Base-by-base conservation (phyloP, 2,797 vertebrate species). In the Danionella dracula region DNA sequence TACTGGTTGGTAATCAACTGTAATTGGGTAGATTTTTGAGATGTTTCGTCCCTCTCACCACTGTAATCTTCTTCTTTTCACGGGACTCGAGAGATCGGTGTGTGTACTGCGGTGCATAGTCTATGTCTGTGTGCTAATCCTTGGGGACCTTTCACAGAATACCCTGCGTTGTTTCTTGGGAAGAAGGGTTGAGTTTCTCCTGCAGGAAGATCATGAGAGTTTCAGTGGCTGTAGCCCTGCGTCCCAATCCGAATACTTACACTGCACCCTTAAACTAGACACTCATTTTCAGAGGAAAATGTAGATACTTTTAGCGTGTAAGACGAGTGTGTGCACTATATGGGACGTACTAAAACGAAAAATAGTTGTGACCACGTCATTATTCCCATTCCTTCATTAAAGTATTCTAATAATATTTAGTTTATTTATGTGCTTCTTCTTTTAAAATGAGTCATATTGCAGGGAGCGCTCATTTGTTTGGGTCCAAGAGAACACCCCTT, bases 71-170 rank as follows among this genome's bases (percentile, higher is more conserved):
- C 74, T 11, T 66, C 78, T 82, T 87, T 85, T 87, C 87, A 85
- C 83, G 27, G 37, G 54, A 57, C 73, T 70, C 66, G 42, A 32
- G 65, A 75, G 64, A 72, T 54, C n/a, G 34, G 17, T 66, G 50
- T 35, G 63, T 81, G 81, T 79, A 83, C 81, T 4, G 16, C 15
- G 53, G 40, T 49, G 15, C 35, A 34, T 46, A 51, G 29, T 67
- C 42, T 63, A 40, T 58, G 53, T 59, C 19, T 54, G 55, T 51
- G 50, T 35, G 57, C 63, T 45, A 17, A 12, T 57, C 69, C 79
- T 85, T 83, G 84, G 85, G 85, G 87, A 88, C 79, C 77, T 68
- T 70, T 79, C 77, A 73, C 58, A 75, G 84, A 86, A 73, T 44
- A 71, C 78, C 65, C 69, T 71, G 55, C 27, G 66, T 72, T 69